Evolutionary conservation across 1,140 invertebrate species (phyloP).

Genomic region (Ptiloglossa arizonensis): DNA sequence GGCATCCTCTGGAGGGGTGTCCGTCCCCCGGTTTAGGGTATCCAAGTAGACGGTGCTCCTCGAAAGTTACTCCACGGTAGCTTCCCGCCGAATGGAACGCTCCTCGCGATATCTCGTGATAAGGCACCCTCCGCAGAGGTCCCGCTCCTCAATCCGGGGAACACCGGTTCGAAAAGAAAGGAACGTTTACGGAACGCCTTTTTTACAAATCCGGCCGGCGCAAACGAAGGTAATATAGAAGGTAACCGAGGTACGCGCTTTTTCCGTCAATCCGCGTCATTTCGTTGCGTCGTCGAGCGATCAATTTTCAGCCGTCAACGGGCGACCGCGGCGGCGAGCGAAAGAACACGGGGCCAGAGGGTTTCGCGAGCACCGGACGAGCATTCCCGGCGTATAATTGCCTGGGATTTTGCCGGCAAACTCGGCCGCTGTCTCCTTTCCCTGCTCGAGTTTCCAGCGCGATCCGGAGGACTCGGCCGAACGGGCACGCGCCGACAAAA

Average conservation of each 20-base stretch:
- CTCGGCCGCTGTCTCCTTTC: slow-evolving; percentile 58
- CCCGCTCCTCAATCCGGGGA: no score
- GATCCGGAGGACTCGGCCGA: slow-evolving; percentile 37
- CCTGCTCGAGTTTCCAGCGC: slow-evolving; percentile 37
- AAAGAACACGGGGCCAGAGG: slow-evolving; percentile 13
- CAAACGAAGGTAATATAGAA: not conserved
- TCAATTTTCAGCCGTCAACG: not conserved
- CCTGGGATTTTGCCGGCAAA: slow-evolving; percentile 76
- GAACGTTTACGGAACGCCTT: no score
- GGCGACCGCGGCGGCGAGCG: not conserved
- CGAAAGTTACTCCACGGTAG: no score
- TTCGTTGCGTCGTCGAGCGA: not conserved
- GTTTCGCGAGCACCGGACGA: slow-evolving; percentile 32
- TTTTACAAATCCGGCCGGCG: no score
- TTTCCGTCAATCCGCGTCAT: slow-evolving; percentile 6
- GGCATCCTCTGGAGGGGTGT: no score
- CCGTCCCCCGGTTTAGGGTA: no score
- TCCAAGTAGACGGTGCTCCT: no score
- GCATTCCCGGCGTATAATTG: slow-evolving; percentile 73
- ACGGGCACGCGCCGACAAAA: slow-evolving; percentile 60
- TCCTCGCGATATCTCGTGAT: no score
- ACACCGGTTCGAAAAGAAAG: no score
- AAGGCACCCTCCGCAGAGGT: no score
- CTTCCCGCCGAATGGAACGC: no score
- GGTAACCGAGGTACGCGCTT: not conserved